These are phyloP conservation scores for Lordiphosa clarofinis DNA, from an alignment of 1,140 invertebrate species.

Conservation along the genomic window DNA sequence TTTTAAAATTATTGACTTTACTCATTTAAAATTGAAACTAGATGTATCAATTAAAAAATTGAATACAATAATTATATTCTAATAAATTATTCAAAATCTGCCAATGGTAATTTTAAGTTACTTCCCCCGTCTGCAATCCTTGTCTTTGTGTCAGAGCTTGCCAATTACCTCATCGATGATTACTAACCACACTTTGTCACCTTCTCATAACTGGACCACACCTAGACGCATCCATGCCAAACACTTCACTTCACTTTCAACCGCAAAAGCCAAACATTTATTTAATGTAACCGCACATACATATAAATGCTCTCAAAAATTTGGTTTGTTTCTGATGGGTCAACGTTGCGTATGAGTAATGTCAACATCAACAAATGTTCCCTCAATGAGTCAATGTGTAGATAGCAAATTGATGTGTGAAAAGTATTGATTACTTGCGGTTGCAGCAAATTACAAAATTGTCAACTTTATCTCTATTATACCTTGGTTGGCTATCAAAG, in stretches of 20 bases:
- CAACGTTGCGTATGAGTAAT: constrained; percentile 66
- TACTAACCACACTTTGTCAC: constrained; percentile 15
- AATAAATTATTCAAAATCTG: too few species aligned
- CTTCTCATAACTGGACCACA: constrained; percentile 3
- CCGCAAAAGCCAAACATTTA: constrained; percentile 49
- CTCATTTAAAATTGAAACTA: too few species aligned
- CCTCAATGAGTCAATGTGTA: constrained; percentile 37
- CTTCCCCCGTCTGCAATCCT: too few species aligned
- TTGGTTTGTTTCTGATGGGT: neutral
- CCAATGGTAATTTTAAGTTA: too few species aligned
- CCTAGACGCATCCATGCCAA: constrained; percentile 6
- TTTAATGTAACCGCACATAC: constrained; percentile 41
- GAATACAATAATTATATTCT: too few species aligned
- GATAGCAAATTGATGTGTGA: constrained; percentile 24
- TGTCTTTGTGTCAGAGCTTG: constrained; percentile 1
- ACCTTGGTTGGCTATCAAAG: constrained; percentile 70
- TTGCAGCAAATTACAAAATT: constrained; percentile 8
- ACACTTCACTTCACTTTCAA: constrained; percentile 11
- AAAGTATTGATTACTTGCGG: constrained; percentile 16
- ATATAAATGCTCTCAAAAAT: constrained; percentile 29
- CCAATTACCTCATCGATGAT: constrained; percentile 40
- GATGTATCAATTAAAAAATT: too few species aligned
- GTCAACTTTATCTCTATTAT: constrained; percentile 14
- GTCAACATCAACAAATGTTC: constrained; percentile 6
- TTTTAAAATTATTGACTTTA: too few species aligned